Percentiles rank a stretch among this genome's conserved stretches.
phyloP scores from a whole-genome alignment of 2,113 vertebrate genomes.

The Pardalotus punctatus region DNA sequence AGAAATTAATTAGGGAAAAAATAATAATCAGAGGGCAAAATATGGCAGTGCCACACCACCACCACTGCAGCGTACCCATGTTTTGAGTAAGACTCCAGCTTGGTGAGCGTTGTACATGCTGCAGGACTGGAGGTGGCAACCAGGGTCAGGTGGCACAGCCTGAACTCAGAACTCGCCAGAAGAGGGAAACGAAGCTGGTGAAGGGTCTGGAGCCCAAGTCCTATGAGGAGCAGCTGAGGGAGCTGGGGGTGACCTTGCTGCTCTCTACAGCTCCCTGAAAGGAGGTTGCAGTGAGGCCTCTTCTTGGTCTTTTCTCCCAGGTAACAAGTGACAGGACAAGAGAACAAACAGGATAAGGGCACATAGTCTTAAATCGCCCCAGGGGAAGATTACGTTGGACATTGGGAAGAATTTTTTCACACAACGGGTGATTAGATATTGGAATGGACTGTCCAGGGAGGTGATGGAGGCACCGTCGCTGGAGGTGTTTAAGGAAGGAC shows the following conservation, averaged over 20 bases:
- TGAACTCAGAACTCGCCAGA: not conserved
- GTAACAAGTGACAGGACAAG: not conserved
- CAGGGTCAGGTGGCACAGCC: rapidly evolving
- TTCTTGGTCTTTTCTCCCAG: not conserved
- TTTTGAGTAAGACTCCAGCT: rapidly evolving
- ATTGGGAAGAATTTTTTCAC: not conserved
- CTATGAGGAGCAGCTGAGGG: rapidly evolving
- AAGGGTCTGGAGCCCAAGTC: not conserved
- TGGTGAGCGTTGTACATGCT: rapidly evolving
- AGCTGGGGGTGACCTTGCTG: not conserved
- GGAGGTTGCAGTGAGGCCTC: no score
- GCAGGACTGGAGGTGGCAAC: rapidly evolving
- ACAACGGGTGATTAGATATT: not conserved
- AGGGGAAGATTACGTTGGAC: not conserved
- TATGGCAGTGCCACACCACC: not conserved
- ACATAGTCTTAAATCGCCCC: no score
- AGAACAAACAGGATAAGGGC: not conserved
- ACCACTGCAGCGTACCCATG: rapidly evolving
- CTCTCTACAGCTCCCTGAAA: not conserved
- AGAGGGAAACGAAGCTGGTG: no score
- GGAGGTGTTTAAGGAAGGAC: not conserved
- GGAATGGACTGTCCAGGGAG: not conserved
- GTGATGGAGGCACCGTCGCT: not conserved
- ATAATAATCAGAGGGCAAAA: not conserved
- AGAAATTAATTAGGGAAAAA: not conserved